Percentiles rank a stretch among this genome's conserved stretches.
phyloP scores from a whole-genome alignment of 1,140 invertebrate genomes.

The Drosophila ficusphila region DNA sequence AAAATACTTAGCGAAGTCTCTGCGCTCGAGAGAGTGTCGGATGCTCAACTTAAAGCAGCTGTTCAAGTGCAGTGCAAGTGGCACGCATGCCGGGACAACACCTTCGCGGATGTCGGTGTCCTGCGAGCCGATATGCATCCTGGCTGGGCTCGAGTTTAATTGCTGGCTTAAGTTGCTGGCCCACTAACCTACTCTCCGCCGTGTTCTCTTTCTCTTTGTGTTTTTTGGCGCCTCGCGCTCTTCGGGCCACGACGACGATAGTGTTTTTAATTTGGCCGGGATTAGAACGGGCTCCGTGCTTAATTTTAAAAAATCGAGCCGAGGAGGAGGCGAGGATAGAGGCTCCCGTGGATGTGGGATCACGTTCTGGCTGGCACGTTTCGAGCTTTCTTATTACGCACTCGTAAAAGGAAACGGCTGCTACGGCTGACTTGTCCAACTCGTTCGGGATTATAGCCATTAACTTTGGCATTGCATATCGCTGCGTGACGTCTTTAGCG shows the following conservation, averaged over 20 bases:
- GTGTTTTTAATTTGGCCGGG: conserved; percentile 72
- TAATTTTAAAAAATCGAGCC: conserved; percentile 57
- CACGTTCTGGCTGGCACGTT: conserved; percentile 71
- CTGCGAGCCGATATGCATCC: conserved; percentile 46
- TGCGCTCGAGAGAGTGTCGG: conserved; percentile 66
- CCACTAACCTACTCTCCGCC: conserved; percentile 56
- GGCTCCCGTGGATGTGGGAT: conserved; percentile 26
- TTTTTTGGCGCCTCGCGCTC: conserved; percentile 8
- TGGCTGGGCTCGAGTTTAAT: conserved; percentile 69
- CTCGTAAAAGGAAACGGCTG: conserved; percentile 79
- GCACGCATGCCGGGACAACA: conserved; percentile 36
- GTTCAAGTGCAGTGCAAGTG: conserved; percentile 68
- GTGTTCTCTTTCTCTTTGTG: not conserved
- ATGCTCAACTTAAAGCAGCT: conserved; percentile 42
- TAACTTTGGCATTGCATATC: conserved; percentile 70
- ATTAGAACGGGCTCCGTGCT: conserved; percentile 62
- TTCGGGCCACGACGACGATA: conserved; percentile 25
- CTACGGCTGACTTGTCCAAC: conserved; percentile 38
- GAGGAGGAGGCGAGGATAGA: no score
- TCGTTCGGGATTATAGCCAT: conserved; percentile 75
- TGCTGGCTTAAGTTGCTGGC: conserved; percentile 64
- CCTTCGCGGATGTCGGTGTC: not conserved
- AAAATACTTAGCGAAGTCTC: conserved; percentile 72
- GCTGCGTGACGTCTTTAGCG: conserved; percentile 50
- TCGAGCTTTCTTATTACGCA: conserved; percentile 73